These are phyloP conservation scores for Caiman crocodilus DNA, from an alignment of 2,797 vertebrate species.

Conservation along the genomic window DNA sequence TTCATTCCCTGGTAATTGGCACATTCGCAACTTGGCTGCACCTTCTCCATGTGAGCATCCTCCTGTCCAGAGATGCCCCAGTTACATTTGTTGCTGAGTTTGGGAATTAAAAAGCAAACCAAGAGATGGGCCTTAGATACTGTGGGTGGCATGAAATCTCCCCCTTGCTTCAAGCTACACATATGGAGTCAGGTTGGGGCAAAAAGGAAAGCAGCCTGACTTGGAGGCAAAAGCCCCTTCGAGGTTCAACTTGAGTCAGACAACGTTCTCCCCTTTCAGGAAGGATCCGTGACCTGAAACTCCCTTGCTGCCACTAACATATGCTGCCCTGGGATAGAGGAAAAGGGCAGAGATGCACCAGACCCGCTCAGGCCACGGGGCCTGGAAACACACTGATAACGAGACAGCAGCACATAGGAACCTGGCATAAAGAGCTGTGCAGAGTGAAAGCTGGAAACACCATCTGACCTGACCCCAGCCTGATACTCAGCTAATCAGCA, in stretches of 20 bases:
- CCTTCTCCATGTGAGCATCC: background rate
- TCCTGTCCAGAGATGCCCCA: background rate
- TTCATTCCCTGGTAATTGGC: background rate
- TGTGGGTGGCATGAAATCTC: background rate
- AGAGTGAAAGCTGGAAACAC: background rate
- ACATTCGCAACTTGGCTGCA: background rate
- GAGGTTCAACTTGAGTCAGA: background rate
- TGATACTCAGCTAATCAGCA: background rate
- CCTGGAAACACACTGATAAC: rapidly evolving
- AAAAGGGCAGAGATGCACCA: rapidly evolving
- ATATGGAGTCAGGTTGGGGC: rapidly evolving
- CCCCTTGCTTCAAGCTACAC: background rate
- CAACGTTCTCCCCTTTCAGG: background rate
- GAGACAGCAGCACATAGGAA: background rate
- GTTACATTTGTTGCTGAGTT: background rate
- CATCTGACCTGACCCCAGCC: background rate
- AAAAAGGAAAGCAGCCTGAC: background rate
- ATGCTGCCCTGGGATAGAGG: rapidly evolving
- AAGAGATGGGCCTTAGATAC: background rate
- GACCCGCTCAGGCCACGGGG: background rate
- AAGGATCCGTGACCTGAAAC: background rate
- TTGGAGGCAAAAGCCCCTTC: rapidly evolving
- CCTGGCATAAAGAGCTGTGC: background rate
- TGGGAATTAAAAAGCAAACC: conserved; percentile 1
- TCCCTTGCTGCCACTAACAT: background rate